phyloP scores from a whole-genome alignment of 2,888 invertebrate genomes.

The Adelphocoris suturalis region DNA sequence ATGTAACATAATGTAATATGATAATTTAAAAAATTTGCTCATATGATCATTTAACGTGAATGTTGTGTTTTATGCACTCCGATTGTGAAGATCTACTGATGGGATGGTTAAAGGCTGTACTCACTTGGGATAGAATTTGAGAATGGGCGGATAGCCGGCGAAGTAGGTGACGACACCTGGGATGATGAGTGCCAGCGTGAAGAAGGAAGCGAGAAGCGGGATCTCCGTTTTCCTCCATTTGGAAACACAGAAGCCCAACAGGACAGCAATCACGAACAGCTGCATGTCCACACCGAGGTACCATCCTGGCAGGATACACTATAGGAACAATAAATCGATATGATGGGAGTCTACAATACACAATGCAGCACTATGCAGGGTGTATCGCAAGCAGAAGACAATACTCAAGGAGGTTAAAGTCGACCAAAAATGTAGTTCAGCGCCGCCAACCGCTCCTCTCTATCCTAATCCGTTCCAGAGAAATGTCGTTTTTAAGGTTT shows the following conservation, averaged over 20 bases:
- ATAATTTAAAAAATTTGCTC: too few relatives aligned
- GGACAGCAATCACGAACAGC: constrained; percentile 74
- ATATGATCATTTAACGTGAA: too few relatives aligned
- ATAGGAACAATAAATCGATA: constrained; percentile 41
- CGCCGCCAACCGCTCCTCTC: too few relatives aligned
- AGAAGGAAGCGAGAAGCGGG: constrained; percentile 68
- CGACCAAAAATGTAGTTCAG: too few relatives aligned
- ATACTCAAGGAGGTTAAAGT: too few relatives aligned
- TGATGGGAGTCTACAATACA: neutral
- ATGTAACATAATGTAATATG: too few relatives aligned
- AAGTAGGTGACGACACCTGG: constrained; percentile 74
- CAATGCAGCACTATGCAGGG: neutral
- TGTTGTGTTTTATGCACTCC: too few relatives aligned
- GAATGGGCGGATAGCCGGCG: constrained; percentile 74
- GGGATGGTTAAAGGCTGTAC: neutral
- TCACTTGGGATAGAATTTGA: constrained; percentile 75
- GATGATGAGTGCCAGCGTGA: constrained; percentile 72
- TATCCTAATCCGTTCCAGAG: too few relatives aligned
- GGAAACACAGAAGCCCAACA: constrained; percentile 74
- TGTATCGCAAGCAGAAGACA: too few relatives aligned
- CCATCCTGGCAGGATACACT: constrained; percentile 76
- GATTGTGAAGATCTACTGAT: too few relatives aligned
- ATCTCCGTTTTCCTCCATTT: constrained; percentile 71
- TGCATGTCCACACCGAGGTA: constrained; percentile 76
- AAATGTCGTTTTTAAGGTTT: too few relatives aligned